Evolutionary conservation across 2,888 invertebrate species (phyloP).

Genomic region (Tholera decimalis): DNA sequence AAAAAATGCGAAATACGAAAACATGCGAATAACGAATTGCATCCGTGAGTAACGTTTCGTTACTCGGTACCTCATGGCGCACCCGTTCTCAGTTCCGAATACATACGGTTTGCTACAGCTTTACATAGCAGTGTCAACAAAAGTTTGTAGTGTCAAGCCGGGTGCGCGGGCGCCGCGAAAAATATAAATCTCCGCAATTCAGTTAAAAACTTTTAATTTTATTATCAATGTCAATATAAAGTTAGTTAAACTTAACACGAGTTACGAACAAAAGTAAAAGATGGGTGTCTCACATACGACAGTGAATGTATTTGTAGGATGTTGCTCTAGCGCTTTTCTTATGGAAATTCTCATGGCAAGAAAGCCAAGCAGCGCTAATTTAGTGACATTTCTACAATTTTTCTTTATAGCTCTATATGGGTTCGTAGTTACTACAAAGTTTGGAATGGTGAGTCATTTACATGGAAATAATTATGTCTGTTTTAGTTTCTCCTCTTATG

Average conservation of each 20-base stretch:
- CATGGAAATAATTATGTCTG: conserved; percentile 26
- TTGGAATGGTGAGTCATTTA: conserved; percentile 79
- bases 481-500: conserved; percentile 2
- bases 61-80: too few species aligned
- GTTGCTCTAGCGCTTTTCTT: conserved; percentile 83
- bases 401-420: conserved; percentile 84
- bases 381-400: conserved; percentile 86
- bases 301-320: conserved; percentile 81
- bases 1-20: too few species aligned
- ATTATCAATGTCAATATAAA: conserved; percentile 16
- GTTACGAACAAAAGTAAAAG: conserved; percentile 16
- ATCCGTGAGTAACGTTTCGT: too few species aligned
- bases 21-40: too few species aligned
- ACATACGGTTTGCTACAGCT: too few species aligned
- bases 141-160: conserved; percentile 17
- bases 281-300: conserved; percentile 76
- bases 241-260: too few species aligned
- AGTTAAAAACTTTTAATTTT: too few species aligned
- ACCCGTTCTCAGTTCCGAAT: too few species aligned
- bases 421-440: conserved; percentile 78
- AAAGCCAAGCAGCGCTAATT: conserved; percentile 81
- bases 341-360: conserved; percentile 87
- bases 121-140: conserved; percentile 42
- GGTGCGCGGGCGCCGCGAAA: conserved; percentile 60
- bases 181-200: conserved; percentile 27